Evolutionary conservation across 2,113 vertebrate species (phyloP).

Genomic region (Potamarius usumacintae): DNA sequence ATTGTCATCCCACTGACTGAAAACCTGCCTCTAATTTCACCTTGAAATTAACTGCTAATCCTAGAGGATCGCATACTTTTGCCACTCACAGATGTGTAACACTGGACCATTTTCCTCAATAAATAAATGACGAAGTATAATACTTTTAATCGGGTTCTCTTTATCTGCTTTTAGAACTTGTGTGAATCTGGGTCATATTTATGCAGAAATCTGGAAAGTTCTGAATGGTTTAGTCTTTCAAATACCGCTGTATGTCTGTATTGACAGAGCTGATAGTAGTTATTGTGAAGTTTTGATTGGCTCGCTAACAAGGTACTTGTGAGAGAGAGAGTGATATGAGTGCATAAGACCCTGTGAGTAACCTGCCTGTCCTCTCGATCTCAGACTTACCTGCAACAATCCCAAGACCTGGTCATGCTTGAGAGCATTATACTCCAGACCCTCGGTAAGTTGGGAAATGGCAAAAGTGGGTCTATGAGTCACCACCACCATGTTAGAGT

Average conservation of each 20-base stretch:
- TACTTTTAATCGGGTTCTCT: too few species aligned
- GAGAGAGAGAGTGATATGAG: constrained; percentile 58
- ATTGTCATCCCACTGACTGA: too few species aligned
- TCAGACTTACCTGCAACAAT: constrained; percentile 98
- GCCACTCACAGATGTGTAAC: too few species aligned
- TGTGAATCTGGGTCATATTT: too few species aligned
- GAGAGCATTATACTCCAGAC: constrained; percentile 99
- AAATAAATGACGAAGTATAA: too few species aligned
- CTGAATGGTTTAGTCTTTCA: too few species aligned
- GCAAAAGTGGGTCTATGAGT: constrained; percentile 67
- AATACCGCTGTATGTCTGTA: not conserved
- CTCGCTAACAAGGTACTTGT: constrained; percentile 28
- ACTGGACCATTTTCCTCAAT: too few species aligned
- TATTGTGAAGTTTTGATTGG: constrained; percentile 35
- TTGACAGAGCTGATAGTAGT: constrained; percentile 1
- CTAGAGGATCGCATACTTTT: too few species aligned
- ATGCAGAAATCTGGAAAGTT: too few species aligned
- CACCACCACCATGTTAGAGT: constrained; percentile 55
- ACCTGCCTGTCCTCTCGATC: constrained; percentile 87
- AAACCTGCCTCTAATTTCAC: too few species aligned
- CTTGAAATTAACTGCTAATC: too few species aligned
- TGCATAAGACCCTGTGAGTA: constrained; percentile 78
- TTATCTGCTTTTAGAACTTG: too few species aligned
- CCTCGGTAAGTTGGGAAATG: constrained; percentile 89
- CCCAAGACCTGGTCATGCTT: constrained; percentile 99